Percentiles rank a stretch among this genome's conserved stretches.
Evolutionary conservation across 1,140 invertebrate species (phyloP).

Genomic region (Meloidogyne exigua): DNA sequence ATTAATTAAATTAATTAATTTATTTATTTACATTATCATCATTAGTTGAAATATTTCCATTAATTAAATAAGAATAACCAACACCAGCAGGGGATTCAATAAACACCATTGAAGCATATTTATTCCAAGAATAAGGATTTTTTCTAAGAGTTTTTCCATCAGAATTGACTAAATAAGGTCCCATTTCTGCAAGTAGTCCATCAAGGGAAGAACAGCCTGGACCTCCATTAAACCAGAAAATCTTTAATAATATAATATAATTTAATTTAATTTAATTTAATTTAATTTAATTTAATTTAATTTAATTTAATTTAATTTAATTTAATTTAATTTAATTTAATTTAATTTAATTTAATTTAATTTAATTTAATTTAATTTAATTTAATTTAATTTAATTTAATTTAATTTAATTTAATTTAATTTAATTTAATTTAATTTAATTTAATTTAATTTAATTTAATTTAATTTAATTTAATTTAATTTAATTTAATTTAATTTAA

Average conservation of each 20-base stretch:
- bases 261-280: background rate
- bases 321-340: background rate
- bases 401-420: background rate
- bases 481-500: background rate
- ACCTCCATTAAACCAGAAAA: slow-evolving; percentile 59
- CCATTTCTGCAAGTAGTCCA: slow-evolving; percentile 68
- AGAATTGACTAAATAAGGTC: slow-evolving; percentile 66
- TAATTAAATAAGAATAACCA: slow-evolving; percentile 33
- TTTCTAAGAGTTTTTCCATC: slow-evolving; percentile 54
- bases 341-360: background rate
- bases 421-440: background rate
- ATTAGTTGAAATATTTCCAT: slow-evolving; percentile 3
- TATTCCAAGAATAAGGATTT: slow-evolving; percentile 65
- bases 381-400: background rate
- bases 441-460: background rate
- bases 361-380: background rate
- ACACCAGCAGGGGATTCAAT: slow-evolving; percentile 51
- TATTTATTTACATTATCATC: slow-evolving; percentile 33
- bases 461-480: background rate
- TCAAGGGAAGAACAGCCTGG: slow-evolving; percentile 68
- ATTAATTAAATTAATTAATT: slow-evolving; percentile 1
- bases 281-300: background rate
- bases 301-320: background rate
- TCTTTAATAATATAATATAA: slow-evolving; percentile 5
- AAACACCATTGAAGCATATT: slow-evolving; percentile 37